Percentiles rank a stretch among this genome's conserved stretches.
Conservation (phyloP, 2,888 invertebrate species). For the Cremastobaeus sp. region DNA sequence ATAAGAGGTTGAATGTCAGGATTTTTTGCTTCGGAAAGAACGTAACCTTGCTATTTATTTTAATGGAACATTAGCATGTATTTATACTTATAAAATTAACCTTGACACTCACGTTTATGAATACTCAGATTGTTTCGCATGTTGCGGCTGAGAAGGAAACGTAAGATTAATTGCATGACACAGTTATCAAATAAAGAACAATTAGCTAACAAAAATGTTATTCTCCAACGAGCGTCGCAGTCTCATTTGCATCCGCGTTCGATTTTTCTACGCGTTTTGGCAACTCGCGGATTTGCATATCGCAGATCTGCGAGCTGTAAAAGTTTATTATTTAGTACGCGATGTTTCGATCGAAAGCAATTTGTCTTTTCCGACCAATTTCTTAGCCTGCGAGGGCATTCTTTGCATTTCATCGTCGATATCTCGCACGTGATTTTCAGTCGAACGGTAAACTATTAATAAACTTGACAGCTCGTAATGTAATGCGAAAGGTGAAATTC, state of each 20-base stretch:
- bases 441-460: constrained; percentile 30
- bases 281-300: not conserved
- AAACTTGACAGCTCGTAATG: constrained; percentile 26
- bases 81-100: constrained; percentile 49
- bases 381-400: too few species aligned
- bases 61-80: constrained; percentile 63
- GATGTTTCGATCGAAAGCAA: too few species aligned
- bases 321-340: too few species aligned
- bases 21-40: not conserved
- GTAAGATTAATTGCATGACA: constrained; percentile 47
- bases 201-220: constrained; percentile 18
- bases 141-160: constrained; percentile 31
- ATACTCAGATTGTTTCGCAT: constrained; percentile 46
- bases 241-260: constrained; percentile 1
- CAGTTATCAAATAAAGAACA: constrained; percentile 26
- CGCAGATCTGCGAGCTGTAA: too few species aligned
- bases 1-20: constrained; percentile 31
- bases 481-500: constrained; percentile 26
- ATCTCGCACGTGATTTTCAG: constrained; percentile 10
- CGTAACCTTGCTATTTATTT: constrained; percentile 62
- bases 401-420: constrained; percentile 11
- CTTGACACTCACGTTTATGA: constrained; percentile 67
- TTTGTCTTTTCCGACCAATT: too few species aligned
- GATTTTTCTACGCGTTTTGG: not conserved
- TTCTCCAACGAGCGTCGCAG: not conserved